Percentiles rank a stretch among this genome's conserved stretches.
phyloP scores from a whole-genome alignment of 1,140 invertebrate species.

The Coelopa frigida region DNA sequence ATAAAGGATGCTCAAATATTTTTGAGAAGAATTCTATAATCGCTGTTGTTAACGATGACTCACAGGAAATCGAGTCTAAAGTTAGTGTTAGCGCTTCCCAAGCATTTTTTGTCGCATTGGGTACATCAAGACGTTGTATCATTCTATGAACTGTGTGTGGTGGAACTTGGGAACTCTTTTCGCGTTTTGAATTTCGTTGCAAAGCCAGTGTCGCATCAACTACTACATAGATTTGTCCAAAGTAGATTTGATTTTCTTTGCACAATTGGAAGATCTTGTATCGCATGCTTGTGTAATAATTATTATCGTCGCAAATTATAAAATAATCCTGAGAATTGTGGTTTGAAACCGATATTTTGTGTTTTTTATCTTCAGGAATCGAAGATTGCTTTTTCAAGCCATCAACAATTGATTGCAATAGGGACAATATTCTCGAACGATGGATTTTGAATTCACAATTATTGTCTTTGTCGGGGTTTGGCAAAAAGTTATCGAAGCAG shows the following conservation, averaged over 20 bases:
- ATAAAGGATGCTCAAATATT: conserved; percentile 5
- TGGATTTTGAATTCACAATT: too few species aligned
- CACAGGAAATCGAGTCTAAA: too few species aligned
- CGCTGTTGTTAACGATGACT: too few species aligned
- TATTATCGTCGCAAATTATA: conserved; percentile 36
- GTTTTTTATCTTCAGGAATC: background rate
- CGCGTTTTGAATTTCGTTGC: conserved; percentile 17
- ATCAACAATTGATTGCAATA: too few species aligned
- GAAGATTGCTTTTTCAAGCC: too few species aligned
- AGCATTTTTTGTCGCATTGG: conserved; percentile 2
- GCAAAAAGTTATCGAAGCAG: conserved; percentile 29
- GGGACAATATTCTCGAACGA: too few species aligned
- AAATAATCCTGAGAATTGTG: too few species aligned
- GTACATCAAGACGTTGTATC: conserved; percentile 21
- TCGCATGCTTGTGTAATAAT: conserved; percentile 38
- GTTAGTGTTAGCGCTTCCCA: conserved; percentile 23
- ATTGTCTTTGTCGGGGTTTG: too few species aligned
- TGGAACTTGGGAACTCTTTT: conserved; percentile 9
- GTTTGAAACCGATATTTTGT: too few species aligned
- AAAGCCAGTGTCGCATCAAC: conserved; percentile 12
- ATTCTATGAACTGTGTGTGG: conserved; percentile 19
- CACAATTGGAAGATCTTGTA: conserved; percentile 26
- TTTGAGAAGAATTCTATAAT: conserved; percentile 3
- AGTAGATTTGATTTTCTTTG: conserved; percentile 14
- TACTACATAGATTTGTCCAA: conserved; percentile 23